Base-by-base conservation (phyloP, 92 coral and sea anemone species). In the Zoanthus sansibaricus region DNA sequence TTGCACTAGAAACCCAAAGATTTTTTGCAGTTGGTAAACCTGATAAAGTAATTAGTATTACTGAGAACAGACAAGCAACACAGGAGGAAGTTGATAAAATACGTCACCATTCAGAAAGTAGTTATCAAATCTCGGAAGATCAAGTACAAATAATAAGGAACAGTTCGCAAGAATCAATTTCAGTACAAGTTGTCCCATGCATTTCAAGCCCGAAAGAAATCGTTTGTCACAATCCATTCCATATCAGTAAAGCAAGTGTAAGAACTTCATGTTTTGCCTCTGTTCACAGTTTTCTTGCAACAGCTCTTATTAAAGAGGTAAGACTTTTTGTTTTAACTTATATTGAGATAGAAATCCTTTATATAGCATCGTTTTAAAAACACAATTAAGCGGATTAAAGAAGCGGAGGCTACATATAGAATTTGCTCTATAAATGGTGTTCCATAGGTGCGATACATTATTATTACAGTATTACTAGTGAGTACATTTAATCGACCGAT, bases 131-230 rank as follows among this genome's bases (percentile, higher is more conserved):
- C 13, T 64, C 54, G 47, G 71, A 45, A 66, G 85, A 80, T 80
- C 74, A 21, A 25, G 21, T 44, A 20, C 71, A 20, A 47, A 45
- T 33, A 14, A 80, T 80, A 20, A 80, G 47, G 61, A 80, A 66
- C 45, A 32, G 74, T 9, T 44, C 20, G 6, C 74, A 67, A 45
- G 85, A 80, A 48, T 33, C 21, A 49, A 67, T 25, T 44, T 80
- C 74, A 69, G 42, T 66, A 6, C 85, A 80, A 80, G 85, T 80
- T 46, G 85, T 80, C n/a, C 85, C 85, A 46, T 80, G 59, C 62
- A 15, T 44, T 16, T 47, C 85, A 67, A 21, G 73, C 20, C 17
- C 74, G 18, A 46, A 14, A 5, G 45, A 78, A 8, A 78, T 80
- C 44, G 71, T 51, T 25, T 80, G 85, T 37, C 55, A 42, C 44